Conservation (phyloP, 2,113 vertebrate genomes). For the Phasianus colchicus region DNA sequence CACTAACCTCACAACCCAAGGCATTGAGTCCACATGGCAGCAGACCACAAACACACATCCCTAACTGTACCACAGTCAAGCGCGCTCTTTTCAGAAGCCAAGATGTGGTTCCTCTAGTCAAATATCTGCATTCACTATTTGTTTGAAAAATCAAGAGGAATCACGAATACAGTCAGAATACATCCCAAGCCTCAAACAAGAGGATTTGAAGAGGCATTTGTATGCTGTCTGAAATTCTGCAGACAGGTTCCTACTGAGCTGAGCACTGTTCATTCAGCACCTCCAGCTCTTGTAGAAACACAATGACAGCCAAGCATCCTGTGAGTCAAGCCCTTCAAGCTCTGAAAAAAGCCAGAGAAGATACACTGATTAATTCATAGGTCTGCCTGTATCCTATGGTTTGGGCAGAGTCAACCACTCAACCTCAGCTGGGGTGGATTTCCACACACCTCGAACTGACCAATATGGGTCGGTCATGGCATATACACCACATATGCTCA, state of each 20-base stretch:
- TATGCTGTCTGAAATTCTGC: neutral
- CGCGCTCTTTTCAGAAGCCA: slow-evolving; percentile 9
- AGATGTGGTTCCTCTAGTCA: neutral
- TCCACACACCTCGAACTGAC: neutral
- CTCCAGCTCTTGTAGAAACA: neutral
- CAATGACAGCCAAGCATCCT: neutral
- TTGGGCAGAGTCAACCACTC: neutral
- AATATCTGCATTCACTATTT: neutral
- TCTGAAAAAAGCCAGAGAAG: neutral
- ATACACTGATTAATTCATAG: neutral
- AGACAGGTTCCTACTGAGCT: neutral
- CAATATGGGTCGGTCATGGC: fast-evolving
- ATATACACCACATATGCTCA: fast-evolving
- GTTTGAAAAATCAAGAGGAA: slow-evolving; percentile 3
- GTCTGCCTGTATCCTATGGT: neutral
- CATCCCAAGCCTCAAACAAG: neutral
- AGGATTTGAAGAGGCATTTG: neutral
- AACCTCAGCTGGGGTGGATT: neutral
- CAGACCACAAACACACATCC: neutral
- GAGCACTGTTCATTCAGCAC: neutral
- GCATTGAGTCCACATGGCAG: fast-evolving
- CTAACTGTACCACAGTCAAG: neutral
- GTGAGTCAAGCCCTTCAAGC: neutral
- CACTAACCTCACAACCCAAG: neutral
- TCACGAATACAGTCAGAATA: neutral